Base-by-base conservation (phyloP, 2,888 invertebrate genomes). In the Notocelia uddmanniana region DNA sequence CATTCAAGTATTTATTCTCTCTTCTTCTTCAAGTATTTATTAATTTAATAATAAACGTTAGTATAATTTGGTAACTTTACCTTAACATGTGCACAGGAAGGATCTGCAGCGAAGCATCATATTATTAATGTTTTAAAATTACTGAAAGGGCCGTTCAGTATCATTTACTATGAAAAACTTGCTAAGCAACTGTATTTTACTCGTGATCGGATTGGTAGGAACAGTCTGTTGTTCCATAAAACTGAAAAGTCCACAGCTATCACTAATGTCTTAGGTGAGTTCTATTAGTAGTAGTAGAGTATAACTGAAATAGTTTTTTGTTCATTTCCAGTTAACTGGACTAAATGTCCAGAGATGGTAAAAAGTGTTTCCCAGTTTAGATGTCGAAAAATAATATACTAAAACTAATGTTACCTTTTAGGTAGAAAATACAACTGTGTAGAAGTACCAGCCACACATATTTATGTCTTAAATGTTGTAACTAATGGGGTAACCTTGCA, bases 141-240 rank as follows among this genome's bases (percentile, higher is more conserved):
- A 41, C 86, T 98, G 1, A 94, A 96, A 76, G 99, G 99, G 2
- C 98, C 99, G 34, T 98, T 96, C 89, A 96, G 97, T 70, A 94
- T 98, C 73, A 94, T 98, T 76, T 97, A 96, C 84, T 97, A 95
- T 84, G 95, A 96, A 81, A 95, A 94, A 81, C 63, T 76, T 5
- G 87, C 84, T 0, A 89, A 94, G 54, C 84, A 86, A 15, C 78
- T 99, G 52, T 98, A 97, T 94, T 98, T 98, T 89, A 96, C 96
- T 1, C 94, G 98, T 82, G 99, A 99, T 88, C 94, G 94, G 77
- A 95, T 97, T 84, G 99, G 99, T 48, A 94, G 99, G 77, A 96
- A 97, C 81, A 98, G 98, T 85, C 90, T 99, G 59, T 89, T 99
- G 52, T 87, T 97, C 59, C 94, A 95, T 78, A 87, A 89, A 78